Evolutionary conservation across 2,113 vertebrate genomes (phyloP).

Genomic region (Aldabrachelys gigantea): DNA sequence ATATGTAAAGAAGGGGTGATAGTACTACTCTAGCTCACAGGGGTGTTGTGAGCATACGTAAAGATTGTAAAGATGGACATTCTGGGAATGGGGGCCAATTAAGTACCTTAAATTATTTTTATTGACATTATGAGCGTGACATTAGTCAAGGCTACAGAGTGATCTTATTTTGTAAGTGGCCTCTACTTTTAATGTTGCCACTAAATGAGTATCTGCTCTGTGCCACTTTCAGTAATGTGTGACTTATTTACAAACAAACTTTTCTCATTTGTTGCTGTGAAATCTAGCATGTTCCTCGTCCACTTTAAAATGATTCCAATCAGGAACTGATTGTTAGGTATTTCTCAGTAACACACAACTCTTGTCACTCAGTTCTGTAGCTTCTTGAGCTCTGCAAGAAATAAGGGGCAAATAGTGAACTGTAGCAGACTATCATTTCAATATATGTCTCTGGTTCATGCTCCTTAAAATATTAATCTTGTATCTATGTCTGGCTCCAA

Average conservation of each 20-base stretch:
- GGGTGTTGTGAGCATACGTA: background rate
- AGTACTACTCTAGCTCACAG: background rate
- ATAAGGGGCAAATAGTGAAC: conserved; percentile 2
- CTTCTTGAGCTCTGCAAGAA: conserved; percentile 28
- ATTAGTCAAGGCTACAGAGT: background rate
- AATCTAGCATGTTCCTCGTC: background rate
- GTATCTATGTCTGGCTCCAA: conserved; percentile 5
- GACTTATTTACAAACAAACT: background rate
- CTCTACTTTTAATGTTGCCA: background rate
- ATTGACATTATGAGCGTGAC: background rate
- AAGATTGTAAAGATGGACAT: background rate
- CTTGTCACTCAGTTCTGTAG: background rate
- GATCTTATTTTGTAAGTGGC: background rate
- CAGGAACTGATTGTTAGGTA: background rate
- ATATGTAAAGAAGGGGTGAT: background rate
- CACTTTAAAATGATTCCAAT: accelerated
- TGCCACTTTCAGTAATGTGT: background rate
- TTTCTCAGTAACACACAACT: background rate
- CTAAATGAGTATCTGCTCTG: background rate
- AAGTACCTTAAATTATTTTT: background rate
- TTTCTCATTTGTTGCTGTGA: background rate
- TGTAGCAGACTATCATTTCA: background rate
- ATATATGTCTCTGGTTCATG: background rate
- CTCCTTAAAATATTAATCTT: conserved; percentile 29
- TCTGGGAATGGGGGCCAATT: background rate